These are phyloP conservation scores for Lypha dubia DNA, from an alignment of 2,888 invertebrate species.

Conservation along the genomic window DNA sequence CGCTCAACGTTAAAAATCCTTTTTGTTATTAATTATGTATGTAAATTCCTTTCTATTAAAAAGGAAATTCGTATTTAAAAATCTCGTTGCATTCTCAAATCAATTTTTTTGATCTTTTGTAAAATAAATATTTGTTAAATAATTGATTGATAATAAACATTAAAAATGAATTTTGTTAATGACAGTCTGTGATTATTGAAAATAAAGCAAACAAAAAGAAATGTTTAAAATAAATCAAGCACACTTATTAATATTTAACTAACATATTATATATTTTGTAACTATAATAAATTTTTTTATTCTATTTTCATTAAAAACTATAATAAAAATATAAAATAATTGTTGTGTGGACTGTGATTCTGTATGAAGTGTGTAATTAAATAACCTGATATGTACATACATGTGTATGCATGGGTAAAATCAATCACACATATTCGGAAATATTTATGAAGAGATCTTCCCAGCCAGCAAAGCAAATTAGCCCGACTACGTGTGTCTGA, in stretches of 20 bases:
- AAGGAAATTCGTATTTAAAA: conserved; percentile 8
- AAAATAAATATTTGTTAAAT: conserved; percentile 61
- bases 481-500: no score
- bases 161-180: conserved; percentile 72
- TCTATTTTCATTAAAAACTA: conserved; percentile 18
- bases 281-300: conserved; percentile 43
- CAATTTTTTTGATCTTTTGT: conserved; percentile 16
- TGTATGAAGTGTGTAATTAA: background rate
- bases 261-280: conserved; percentile 43
- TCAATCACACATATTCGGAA: background rate
- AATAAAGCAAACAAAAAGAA: conserved; percentile 59
- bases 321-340: conserved; percentile 25
- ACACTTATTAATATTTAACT: conserved; percentile 58
- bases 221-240: conserved; percentile 63
- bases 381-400: background rate
- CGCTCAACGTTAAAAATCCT: conserved; percentile 51
- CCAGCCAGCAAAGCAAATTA: no score
- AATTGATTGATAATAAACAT: conserved; percentile 71
- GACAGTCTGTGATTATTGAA: conserved; percentile 72
- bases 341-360: conserved; percentile 45
- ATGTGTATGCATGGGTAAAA: no score
- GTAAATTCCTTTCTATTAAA: background rate
- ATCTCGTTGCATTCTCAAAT: conserved; percentile 40
- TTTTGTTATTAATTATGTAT: conserved; percentile 5
- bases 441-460: no score